Evolutionary conservation across 2,113 vertebrate species (phyloP), one percentile per base, ranked within the genome.

Genomic region (Prietella phreatophila): DNA sequence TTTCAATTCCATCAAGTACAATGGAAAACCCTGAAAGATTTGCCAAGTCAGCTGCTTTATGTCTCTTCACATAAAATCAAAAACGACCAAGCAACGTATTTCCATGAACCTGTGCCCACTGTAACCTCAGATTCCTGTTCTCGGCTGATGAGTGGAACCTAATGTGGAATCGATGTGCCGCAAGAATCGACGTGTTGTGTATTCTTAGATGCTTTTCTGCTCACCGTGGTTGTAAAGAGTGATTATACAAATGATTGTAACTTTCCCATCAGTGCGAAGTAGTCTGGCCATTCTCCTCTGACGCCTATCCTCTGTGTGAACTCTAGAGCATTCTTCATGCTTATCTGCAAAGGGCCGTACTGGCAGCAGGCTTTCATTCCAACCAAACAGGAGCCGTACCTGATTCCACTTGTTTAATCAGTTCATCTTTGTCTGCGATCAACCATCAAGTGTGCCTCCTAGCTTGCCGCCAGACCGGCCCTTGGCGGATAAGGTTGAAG

Each of bases 21-120:
- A 36, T 60, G 55, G 79, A 82, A 82, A 36, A 36, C 33, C 10
- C 10, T 25, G 9, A 22, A 58, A 50, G 50, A 60, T 60, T 60
- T 25, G 55, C 55, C 30, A 39, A 82, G 55, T 82, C 55, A 60
- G 30, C 79, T 81, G 30, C 79, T 81, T 60, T 39, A 81, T 33
- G 55, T 42, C 2, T 61, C 56, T 42, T 82, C 56, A 39, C 2
- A 42, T 15, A 58, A 82, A 82, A 82, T 61, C 33, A 61, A 82
- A 60, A 61, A 61, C 15, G 10, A 39, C 19, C 80, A 36, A 39
- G 53, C 55, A 60, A 36, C n/a, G 13, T 36, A 58, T 58, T 82
- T 60, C 79, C 30, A 36, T 39, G 5, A 61, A 61, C 30, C 22
- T 61, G 8, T 25, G 30, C 19, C 17, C 15, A 58, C 15, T 58